Evolutionary conservation across 2,113 vertebrate genomes (phyloP).

Genomic region (Bos taurus): DNA sequence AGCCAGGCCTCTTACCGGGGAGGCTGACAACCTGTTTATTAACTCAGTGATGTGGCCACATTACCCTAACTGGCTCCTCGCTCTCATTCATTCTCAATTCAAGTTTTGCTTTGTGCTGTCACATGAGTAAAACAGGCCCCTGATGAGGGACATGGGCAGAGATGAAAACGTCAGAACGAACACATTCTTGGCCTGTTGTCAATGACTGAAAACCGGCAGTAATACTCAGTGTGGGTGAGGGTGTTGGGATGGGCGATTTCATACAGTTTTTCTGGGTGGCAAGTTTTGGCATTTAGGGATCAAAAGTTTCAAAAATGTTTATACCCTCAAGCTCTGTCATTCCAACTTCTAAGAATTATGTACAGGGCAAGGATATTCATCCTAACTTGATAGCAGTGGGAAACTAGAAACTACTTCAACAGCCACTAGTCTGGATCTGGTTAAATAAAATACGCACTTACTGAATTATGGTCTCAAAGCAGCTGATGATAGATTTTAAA

Average conservation of each 20-base stretch:
- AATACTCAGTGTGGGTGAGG: background rate
- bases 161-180: background rate
- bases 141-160: fast-evolving
- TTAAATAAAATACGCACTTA: background rate
- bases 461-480: background rate
- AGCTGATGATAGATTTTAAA: background rate
- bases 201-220: background rate
- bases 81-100: background rate
- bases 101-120: background rate
- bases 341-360: background rate
- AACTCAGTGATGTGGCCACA: background rate
- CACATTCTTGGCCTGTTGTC: background rate
- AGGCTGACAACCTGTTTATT: background rate
- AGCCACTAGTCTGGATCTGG: background rate
- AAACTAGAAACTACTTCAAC: background rate
- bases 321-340: background rate
- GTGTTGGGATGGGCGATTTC: background rate
- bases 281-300: background rate
- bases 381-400: background rate
- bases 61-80: too few species aligned
- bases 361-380: background rate
- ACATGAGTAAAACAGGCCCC: background rate
- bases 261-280: background rate
- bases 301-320: background rate
- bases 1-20: background rate